Evolutionary conservation across 64 coral and sea anemone genomes (phyloP).

Genomic region (Montipora cactus): DNA sequence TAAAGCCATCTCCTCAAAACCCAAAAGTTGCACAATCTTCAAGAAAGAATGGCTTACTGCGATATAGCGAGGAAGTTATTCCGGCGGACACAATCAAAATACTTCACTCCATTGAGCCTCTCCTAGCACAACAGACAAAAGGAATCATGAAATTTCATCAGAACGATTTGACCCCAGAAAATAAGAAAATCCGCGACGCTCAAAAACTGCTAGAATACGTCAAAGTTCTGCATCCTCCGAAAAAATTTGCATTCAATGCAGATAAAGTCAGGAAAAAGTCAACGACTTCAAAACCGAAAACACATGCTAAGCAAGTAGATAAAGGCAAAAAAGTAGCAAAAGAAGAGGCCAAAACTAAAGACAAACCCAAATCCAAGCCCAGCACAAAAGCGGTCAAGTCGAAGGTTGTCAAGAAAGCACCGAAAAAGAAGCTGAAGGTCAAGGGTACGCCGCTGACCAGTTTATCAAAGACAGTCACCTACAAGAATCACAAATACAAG

Average conservation of each 20-base stretch:
- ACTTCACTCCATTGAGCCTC: conserved; percentile 89
- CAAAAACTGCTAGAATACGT: conserved; percentile 84
- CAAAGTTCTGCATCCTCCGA: conserved; percentile 73
- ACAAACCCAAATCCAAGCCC: conserved; percentile 4
- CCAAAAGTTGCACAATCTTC: conserved; percentile 1
- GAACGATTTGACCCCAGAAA: conserved; percentile 83
- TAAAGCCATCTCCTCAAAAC: neutral
- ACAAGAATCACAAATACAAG: conserved; percentile 94
- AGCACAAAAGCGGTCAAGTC: conserved; percentile 17
- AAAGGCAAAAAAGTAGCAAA: conserved; percentile 6
- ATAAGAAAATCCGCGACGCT: conserved; percentile 89
- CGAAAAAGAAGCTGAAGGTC: conserved; percentile 30
- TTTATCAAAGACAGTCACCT: conserved; percentile 89
- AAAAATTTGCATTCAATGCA: conserved; percentile 1
- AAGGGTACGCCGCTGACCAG: conserved; percentile 84
- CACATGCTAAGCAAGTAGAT: neutral
- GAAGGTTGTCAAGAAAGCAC: conserved; percentile 30
- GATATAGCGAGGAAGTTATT: conserved; percentile 65
- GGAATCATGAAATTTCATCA: conserved; percentile 88
- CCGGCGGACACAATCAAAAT: conserved; percentile 73
- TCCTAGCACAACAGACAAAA: conserved; percentile 82
- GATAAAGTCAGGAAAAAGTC: conserved; percentile 44
- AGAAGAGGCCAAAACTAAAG: neutral
- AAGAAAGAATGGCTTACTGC: conserved; percentile 5
- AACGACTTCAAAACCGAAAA: conserved; percentile 11